These are phyloP conservation scores for Andrena praecox DNA, from an alignment of 2,888 invertebrate genomes.

Conservation along the genomic window DNA sequence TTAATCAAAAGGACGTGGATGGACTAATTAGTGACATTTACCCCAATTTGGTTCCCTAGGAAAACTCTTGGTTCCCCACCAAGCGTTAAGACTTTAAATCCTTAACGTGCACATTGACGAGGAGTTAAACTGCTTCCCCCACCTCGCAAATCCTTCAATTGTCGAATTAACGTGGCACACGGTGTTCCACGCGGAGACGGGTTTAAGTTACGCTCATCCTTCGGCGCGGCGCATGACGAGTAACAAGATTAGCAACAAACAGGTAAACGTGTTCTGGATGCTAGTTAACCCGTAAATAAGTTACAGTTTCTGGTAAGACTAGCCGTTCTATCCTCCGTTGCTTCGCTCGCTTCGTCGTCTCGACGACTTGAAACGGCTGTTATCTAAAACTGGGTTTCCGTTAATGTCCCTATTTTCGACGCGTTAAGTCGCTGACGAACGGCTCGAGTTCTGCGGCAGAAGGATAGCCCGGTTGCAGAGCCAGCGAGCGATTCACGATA, in stretches of 20 bases:
- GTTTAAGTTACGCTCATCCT: slow-evolving; percentile 33
- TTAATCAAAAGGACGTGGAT: background rate
- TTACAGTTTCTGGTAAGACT: slow-evolving; percentile 21
- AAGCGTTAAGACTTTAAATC: slow-evolving; percentile 2
- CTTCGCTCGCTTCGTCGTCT: background rate
- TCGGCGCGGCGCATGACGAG: slow-evolving; percentile 16
- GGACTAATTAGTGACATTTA: background rate
- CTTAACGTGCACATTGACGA: slow-evolving; percentile 15
- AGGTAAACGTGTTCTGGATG: slow-evolving; percentile 47
- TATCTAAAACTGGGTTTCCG: background rate
- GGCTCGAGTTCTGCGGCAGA: background rate
- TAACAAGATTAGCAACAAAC: slow-evolving; percentile 49
- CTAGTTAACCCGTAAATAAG: slow-evolving; percentile 47
- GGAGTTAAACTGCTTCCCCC: slow-evolving; percentile 3
- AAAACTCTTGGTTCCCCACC: background rate
- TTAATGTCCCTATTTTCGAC: background rate
- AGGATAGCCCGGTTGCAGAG: background rate
- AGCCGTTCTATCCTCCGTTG: background rate
- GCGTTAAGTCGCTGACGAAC: background rate
- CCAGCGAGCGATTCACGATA: too few species aligned
- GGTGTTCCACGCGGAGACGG: slow-evolving; percentile 5
- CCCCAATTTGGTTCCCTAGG: background rate
- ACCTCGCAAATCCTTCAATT: slow-evolving; percentile 38
- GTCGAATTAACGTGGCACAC: slow-evolving; percentile 32
- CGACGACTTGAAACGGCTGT: background rate